These are phyloP conservation scores for Holothuria leucospilota DNA, from an alignment of 53 echinoderm and acorn worm species.

Conservation along the genomic window DNA sequence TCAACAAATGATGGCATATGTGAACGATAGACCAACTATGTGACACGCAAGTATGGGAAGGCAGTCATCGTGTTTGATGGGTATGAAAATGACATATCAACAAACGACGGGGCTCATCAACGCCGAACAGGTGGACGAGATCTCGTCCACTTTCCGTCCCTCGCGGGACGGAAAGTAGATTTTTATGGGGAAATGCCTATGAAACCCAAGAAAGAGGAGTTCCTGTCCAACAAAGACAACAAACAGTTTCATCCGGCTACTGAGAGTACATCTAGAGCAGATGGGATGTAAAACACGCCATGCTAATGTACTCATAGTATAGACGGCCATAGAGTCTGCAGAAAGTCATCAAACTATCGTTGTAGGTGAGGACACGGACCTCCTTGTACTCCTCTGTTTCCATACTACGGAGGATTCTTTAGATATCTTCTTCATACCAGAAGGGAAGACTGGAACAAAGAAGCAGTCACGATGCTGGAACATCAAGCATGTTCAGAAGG, in stretches of 20 bases:
- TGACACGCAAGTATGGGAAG: slow-evolving; percentile 11
- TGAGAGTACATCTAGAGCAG: slow-evolving; percentile 8
- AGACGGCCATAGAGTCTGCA: slow-evolving; percentile 43
- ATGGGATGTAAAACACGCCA: slow-evolving; percentile 26
- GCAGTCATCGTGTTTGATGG: slow-evolving; percentile 52
- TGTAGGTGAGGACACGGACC: slow-evolving; percentile 54
- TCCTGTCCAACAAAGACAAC: slow-evolving; percentile 14
- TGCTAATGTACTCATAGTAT: slow-evolving; percentile 59
- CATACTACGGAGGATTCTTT: neutral
- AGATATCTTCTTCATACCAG: neutral
- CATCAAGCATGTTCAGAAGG: neutral
- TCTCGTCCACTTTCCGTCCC: too few species aligned
- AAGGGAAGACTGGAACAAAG: slow-evolving; percentile 2
- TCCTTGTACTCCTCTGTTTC: slow-evolving; percentile 31
- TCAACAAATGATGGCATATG: neutral
- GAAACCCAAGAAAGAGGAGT: neutral
- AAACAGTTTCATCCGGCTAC: slow-evolving; percentile 10
- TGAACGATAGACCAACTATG: slow-evolving; percentile 5
- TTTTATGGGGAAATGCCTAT: slow-evolving; percentile 4
- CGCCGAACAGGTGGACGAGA: slow-evolving; percentile 25
- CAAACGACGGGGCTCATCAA: slow-evolving; percentile 18
- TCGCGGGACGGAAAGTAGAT: slow-evolving; percentile 39
- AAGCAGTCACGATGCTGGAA: slow-evolving; percentile 17
- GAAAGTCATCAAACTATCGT: neutral
- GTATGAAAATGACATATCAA: neutral